These are phyloP conservation scores for Bombus sibiricus DNA, from an alignment of 1,140 invertebrate species.

Conservation along the genomic window DNA sequence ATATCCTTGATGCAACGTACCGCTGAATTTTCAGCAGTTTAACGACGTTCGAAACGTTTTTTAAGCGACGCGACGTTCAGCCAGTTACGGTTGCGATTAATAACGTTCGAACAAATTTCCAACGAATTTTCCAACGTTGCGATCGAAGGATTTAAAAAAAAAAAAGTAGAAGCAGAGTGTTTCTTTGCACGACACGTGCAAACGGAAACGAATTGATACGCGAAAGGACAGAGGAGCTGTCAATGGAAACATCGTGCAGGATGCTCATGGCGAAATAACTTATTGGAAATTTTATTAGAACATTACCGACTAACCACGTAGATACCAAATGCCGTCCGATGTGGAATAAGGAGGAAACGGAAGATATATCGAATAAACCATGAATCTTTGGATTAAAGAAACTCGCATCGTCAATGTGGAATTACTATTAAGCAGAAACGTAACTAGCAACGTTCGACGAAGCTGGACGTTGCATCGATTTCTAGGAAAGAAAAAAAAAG, in stretches of 20 bases:
- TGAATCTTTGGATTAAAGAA: background rate
- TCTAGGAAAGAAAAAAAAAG: background rate
- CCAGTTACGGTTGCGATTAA: fast-evolving
- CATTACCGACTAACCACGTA: background rate
- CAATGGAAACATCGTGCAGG: background rate
- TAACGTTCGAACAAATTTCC: no score
- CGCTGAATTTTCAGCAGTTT: no score
- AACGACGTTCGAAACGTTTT: no score
- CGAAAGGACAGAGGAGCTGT: background rate
- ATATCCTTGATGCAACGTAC: background rate
- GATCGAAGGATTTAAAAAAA: background rate
- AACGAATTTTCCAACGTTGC: background rate
- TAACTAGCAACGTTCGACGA: background rate
- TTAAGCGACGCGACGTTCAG: background rate
- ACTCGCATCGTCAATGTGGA: background rate
- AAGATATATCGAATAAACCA: background rate
- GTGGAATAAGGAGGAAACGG: background rate
- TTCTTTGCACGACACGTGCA: background rate
- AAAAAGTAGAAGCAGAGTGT: background rate
- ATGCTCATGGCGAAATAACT: background rate
- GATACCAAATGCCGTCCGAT: background rate
- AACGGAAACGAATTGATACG: background rate
- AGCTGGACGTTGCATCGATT: background rate
- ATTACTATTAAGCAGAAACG: background rate
- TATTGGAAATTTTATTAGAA: background rate